These are phyloP conservation scores for Scaptomyza graminum DNA, from an alignment of 1,140 invertebrate genomes.

Conservation along the genomic window DNA sequence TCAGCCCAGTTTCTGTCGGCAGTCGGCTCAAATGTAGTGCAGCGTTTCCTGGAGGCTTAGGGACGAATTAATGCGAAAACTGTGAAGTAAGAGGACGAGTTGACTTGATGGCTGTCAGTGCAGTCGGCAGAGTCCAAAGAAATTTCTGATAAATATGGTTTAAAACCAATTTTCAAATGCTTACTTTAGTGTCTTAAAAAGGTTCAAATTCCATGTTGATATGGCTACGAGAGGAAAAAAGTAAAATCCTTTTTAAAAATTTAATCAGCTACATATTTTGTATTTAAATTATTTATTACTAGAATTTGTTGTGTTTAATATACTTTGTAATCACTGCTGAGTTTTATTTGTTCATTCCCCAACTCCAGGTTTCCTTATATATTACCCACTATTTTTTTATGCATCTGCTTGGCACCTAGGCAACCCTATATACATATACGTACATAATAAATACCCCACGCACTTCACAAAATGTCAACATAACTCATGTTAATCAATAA, in stretches of 20 bases:
- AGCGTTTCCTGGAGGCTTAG: conserved; percentile 67
- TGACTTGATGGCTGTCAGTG: conserved; percentile 62
- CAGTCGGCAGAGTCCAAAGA: conserved; percentile 29
- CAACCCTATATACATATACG: not conserved
- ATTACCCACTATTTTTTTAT: too few species aligned
- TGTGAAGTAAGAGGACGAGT: conserved; percentile 32
- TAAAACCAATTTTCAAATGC: conserved; percentile 1
- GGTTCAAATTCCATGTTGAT: not conserved
- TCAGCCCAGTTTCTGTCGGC: not conserved
- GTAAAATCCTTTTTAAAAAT: too few species aligned
- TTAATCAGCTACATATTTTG: too few species aligned
- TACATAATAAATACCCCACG: conserved; percentile 4
- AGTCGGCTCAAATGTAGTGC: conserved; percentile 33
- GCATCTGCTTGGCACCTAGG: conserved; percentile 17
- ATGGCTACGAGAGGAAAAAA: not conserved
- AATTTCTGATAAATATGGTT: not conserved
- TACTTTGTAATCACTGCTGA: too few species aligned
- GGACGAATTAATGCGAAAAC: conserved; percentile 66
- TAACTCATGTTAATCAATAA: conserved; percentile 46
- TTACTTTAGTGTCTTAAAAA: conserved; percentile 2
- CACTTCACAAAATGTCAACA: conserved; percentile 47
- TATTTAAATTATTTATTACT: too few species aligned
- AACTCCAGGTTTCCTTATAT: too few species aligned
- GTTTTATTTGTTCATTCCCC: too few species aligned
- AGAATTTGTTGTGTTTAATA: too few species aligned